Evolutionary conservation across 2,113 vertebrate genomes (phyloP).

Genomic region (Microtus ochrogaster): DNA sequence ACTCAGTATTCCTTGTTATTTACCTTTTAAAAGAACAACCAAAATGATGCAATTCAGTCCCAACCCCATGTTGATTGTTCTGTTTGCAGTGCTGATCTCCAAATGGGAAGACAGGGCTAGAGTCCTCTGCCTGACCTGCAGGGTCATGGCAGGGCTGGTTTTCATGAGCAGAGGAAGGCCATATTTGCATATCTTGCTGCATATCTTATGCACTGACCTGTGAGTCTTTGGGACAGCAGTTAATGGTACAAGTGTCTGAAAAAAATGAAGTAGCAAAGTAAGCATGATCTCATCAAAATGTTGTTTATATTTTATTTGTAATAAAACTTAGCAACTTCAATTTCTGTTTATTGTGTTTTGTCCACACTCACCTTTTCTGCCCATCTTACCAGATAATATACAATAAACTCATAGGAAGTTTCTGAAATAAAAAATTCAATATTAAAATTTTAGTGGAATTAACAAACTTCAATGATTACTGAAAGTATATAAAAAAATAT

Average conservation of each 20-base stretch:
- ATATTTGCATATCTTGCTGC: no score
- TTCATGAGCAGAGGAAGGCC: background rate
- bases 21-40: background rate
- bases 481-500: background rate
- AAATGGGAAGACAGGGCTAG: background rate
- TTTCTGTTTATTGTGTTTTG: no score
- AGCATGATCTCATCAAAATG: no score
- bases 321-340: background rate
- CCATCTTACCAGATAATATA: no score
- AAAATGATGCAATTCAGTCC: background rate
- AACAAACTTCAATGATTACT: background rate
- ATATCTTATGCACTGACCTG: no score
- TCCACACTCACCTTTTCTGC: background rate
- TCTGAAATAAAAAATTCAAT: background rate
- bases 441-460: background rate
- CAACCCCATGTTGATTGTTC: background rate
- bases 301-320: background rate
- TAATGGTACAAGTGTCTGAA: no score
- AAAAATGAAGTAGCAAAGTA: no score
- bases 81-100: background rate
- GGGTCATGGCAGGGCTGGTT: background rate
- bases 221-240: no score
- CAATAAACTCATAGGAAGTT: no score
- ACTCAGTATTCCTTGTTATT: background rate
- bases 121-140: background rate